phyloP scores from a whole-genome alignment of 2,797 vertebrate genomes.

The Buceros bicornis region DNA sequence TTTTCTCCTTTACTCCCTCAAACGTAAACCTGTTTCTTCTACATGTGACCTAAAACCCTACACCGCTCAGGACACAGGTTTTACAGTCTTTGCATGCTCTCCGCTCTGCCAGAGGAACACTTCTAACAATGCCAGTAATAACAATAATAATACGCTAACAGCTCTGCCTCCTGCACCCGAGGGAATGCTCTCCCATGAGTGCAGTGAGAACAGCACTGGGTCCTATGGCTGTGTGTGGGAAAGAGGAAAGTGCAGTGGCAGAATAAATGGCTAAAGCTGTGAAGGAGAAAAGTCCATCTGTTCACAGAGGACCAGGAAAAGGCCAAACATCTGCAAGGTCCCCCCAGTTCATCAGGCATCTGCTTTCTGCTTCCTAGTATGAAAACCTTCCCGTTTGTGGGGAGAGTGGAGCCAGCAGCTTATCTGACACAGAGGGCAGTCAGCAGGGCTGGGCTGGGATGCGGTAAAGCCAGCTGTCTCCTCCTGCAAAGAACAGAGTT shows the following conservation, averaged over 20 bases:
- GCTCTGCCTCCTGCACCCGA: not conserved
- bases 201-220: not conserved
- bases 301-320: constrained; percentile 21
- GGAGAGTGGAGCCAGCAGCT: constrained; percentile 24
- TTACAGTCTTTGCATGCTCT: not conserved
- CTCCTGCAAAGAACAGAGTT: not conserved
- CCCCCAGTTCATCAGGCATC: constrained; percentile 55
- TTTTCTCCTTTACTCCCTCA: not conserved
- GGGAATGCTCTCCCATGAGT: not conserved
- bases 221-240: constrained; percentile 38
- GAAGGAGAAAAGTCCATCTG: constrained; percentile 53
- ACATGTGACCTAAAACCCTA: rapidly evolving
- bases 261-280: constrained; percentile 60
- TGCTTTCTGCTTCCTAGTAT: constrained; percentile 35
- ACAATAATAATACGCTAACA: constrained; percentile 4
- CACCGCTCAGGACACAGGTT: not conserved
- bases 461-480: constrained; percentile 8
- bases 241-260: constrained; percentile 45
- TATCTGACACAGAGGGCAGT: not conserved
- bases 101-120: not conserved
- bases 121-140: constrained; percentile 33
- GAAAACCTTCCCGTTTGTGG: not conserved
- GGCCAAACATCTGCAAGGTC: constrained; percentile 68
- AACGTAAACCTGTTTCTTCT: not conserved
- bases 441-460: constrained; percentile 1